phyloP scores from a whole-genome alignment of 2,797 vertebrate species.

The Poeciliopsis gracilis region DNA sequence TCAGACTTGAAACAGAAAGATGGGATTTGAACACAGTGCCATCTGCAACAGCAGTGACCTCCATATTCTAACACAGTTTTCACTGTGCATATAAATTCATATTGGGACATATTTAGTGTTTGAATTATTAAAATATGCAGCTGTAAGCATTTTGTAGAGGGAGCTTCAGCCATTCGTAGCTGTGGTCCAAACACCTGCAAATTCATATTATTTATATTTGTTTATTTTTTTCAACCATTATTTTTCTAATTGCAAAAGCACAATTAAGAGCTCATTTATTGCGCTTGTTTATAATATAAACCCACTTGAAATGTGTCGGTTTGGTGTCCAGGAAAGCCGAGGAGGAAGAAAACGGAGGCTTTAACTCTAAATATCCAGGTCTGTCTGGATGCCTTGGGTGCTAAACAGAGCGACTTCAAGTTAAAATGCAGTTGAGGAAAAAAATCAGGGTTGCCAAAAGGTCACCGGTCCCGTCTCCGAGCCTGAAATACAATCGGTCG shows the following conservation, averaged over 20 bases:
- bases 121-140: neutral
- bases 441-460: conserved; percentile 46
- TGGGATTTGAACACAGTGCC: neutral
- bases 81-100: neutral
- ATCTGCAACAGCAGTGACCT: neutral
- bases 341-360: neutral
- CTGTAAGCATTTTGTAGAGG: neutral
- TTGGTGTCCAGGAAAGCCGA: neutral
- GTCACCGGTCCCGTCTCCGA: conserved; percentile 52
- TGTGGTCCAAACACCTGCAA: too few species aligned
- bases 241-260: neutral
- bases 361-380: neutral
- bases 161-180: too few species aligned
- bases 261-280: neutral
- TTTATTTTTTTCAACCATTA: neutral
- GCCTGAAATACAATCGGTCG: conserved; percentile 76
- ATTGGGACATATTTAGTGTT: neutral
- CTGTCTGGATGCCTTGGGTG: neutral
- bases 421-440: conserved; percentile 36
- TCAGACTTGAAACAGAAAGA: neutral
- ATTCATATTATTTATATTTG: neutral
- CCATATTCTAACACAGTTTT: neutral
- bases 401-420: conserved; percentile 9
- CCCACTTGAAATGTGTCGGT: neutral
- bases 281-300: neutral